Percentiles rank a stretch among this genome's conserved stretches.
Evolutionary conservation across 1,140 invertebrate genomes (phyloP).

Genomic region (Drusus annulatus): DNA sequence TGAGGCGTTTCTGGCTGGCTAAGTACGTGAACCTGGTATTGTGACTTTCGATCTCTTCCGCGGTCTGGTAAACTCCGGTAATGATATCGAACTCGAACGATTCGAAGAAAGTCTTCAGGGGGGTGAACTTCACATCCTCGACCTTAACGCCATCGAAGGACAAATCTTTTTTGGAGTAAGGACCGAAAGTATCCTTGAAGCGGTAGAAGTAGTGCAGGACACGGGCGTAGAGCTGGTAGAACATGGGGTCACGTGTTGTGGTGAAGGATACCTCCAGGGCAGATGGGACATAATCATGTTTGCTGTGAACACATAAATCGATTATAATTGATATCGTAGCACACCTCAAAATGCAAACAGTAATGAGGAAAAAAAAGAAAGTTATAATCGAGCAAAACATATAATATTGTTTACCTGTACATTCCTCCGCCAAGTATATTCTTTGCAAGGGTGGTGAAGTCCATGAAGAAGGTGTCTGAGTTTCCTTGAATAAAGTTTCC

Average conservation of each 20-base stretch:
- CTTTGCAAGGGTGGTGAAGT: slow-evolving; percentile 60
- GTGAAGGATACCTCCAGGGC: slow-evolving; percentile 72
- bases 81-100: slow-evolving; percentile 78
- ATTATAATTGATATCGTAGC: too few species aligned
- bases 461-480: slow-evolving; percentile 64
- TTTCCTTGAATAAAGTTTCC: slow-evolving; percentile 73
- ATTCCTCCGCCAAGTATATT: slow-evolving; percentile 29
- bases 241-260: slow-evolving; percentile 77
- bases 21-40: slow-evolving; percentile 66
- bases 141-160: slow-evolving; percentile 76
- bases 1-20: slow-evolving; percentile 66
- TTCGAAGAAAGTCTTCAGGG: slow-evolving; percentile 82
- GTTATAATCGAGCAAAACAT: too few species aligned
- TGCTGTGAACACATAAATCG: too few species aligned
- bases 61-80: slow-evolving; percentile 73
- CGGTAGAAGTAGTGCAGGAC: slow-evolving; percentile 69
- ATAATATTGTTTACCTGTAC: neutral
- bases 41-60: slow-evolving; percentile 61
- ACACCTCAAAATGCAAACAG: too few species aligned
- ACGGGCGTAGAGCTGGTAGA: slow-evolving; percentile 76
- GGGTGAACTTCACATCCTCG: slow-evolving; percentile 75
- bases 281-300: slow-evolving; percentile 47
- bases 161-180: slow-evolving; percentile 76
- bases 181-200: slow-evolving; percentile 70
- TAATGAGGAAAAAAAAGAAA: too few species aligned